phyloP scores from a whole-genome alignment of 2,113 vertebrate species.

The Salminus brasiliensis region DNA sequence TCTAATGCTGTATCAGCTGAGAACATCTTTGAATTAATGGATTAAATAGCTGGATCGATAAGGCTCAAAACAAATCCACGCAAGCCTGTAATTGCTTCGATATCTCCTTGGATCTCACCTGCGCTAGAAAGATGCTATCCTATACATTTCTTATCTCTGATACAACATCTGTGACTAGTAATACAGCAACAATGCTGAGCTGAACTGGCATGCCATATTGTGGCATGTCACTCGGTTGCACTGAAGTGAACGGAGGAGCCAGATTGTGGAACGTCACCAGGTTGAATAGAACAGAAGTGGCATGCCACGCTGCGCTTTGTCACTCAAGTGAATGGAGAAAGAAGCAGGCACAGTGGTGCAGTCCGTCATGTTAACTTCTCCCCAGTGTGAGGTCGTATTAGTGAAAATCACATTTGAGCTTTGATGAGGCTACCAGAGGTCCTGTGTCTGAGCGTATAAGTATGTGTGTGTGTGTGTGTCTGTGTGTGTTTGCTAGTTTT shows the following conservation, averaged over 20 bases:
- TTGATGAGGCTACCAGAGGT: background rate
- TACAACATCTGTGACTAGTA: conserved; percentile 34
- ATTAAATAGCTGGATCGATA: conserved; percentile 71
- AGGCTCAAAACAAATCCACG: conserved; percentile 54
- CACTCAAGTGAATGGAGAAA: conserved; percentile 8
- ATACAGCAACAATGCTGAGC: conserved; percentile 11
- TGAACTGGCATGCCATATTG: conserved; percentile 24
- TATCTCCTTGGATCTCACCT: conserved; percentile 58
- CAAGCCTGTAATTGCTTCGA: conserved; percentile 52
- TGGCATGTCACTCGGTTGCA: conserved; percentile 47
- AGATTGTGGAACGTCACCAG: conserved; percentile 35
- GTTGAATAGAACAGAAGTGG: conserved; percentile 35
- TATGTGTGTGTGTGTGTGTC: background rate
- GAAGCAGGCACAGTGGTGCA: background rate
- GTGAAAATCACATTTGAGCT: conserved; percentile 6
- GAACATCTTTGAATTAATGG: conserved; percentile 69
- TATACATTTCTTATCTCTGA: conserved; percentile 56
- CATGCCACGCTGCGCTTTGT: conserved; percentile 13
- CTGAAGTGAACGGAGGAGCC: conserved; percentile 34
- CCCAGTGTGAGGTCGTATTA: background rate
- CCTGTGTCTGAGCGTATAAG: background rate
- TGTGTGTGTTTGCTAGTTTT: background rate
- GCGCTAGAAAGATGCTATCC: conserved; percentile 60
- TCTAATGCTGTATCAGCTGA: conserved; percentile 57
- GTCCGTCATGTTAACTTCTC: background rate